phyloP scores from a whole-genome alignment of 2,888 invertebrate genomes.

The Junonia oenone region DNA sequence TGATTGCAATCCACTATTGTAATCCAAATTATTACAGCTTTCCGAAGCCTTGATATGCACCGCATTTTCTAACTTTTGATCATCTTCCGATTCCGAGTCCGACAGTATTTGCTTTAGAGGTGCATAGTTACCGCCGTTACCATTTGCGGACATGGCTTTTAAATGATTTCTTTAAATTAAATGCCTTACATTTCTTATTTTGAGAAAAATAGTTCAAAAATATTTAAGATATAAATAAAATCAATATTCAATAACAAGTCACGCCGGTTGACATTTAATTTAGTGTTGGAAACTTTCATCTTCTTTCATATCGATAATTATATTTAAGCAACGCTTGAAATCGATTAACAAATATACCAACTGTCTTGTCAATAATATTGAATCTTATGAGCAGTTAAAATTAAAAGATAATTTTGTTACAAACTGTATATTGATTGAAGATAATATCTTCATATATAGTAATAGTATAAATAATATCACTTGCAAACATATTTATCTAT shows the following conservation, averaged over 20 bases:
- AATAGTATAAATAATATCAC: too few species aligned
- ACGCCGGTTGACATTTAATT: conserved; percentile 7
- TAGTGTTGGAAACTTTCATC: not conserved
- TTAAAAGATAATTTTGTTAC: too few species aligned
- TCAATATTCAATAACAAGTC: conserved; percentile 18
- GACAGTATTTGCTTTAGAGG: conserved; percentile 88
- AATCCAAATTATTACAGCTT: conserved; percentile 66
- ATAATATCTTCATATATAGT: too few species aligned
- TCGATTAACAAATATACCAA: too few species aligned
- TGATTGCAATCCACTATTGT: conserved; percentile 65
- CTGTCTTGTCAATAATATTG: too few species aligned
- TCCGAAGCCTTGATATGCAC: conserved; percentile 52
- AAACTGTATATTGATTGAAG: too few species aligned
- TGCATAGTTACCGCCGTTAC: conserved; percentile 81
- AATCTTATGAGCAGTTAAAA: too few species aligned
- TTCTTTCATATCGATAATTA: not conserved
- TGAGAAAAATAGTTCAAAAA: conserved; percentile 8
- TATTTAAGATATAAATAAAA: conserved; percentile 18
- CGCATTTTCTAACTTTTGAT: conserved; percentile 65
- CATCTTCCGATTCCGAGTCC: conserved; percentile 89
- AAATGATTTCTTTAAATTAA: conserved; percentile 9
- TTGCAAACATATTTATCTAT: too few species aligned
- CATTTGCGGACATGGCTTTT: conserved; percentile 65
- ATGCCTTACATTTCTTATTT: conserved; percentile 23
- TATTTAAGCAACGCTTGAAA: not conserved